Evolutionary conservation across 2,113 vertebrate genomes (phyloP), one percentile per base, ranked within the genome.

Genomic region (Oenanthe oenanthe): DNA sequence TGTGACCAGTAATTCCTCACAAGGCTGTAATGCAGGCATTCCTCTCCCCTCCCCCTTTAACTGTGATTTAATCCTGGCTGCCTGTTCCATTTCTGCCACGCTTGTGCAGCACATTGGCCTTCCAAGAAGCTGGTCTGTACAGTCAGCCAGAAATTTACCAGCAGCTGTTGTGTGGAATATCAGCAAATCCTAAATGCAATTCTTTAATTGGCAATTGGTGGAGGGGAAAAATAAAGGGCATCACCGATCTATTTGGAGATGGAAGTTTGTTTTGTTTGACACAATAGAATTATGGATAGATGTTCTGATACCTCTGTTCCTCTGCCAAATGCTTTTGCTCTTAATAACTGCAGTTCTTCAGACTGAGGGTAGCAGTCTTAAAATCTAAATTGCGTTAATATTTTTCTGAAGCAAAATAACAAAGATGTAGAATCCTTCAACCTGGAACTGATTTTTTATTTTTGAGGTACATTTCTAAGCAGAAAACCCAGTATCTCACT

Each of bases 161-260:
- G 88, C 96, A 97, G 91, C 91, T 96, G 92, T 86, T 96, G 47
- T 88, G 63, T 66, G 67, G 75, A 88, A 50, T 56, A 80, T 40
- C 70, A 68, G 71, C 66, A 92, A 78, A 85, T 82, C 66, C 66
- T 79, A 88, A 88, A 85, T 75, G 45, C 70, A 29, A 21, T 57
- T 76, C 70, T 92, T 88, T 72, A 85, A 54, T 18, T 89, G 63
- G 67, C 32, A 91, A 3, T 45, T 66, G 70, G 19, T 71, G 45
- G 76, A 83, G 8, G 10, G 22, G 57, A 61, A 92, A 73, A 72
- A 61, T 83, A 79, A 85, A 90, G 62, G 71, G 34, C 54, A 50
- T 43, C 54, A 45, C 28, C 57, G 45, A 34, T 88, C 45, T 71
- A 17, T 65, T 84, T 89, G 36, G 74, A 81, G 61, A 17, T 65